Percentiles rank a stretch among this genome's conserved stretches.
phyloP scores from a whole-genome alignment of 1,140 invertebrate genomes.

The Tigriopus japonicus region DNA sequence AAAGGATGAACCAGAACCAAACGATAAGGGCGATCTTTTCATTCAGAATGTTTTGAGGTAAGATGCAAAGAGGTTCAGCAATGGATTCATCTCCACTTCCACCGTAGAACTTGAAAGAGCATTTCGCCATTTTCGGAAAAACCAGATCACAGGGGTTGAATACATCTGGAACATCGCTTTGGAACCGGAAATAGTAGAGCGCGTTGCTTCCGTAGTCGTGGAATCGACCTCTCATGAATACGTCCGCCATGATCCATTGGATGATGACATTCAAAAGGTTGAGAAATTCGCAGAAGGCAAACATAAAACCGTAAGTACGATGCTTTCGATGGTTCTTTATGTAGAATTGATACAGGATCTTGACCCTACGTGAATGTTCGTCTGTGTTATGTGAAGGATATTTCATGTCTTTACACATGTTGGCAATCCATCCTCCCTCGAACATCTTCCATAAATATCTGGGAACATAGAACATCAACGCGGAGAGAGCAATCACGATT shows the following conservation, averaged over 20 bases:
- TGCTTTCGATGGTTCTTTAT: neutral
- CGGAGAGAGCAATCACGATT: constrained; percentile 28
- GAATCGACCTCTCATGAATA: neutral
- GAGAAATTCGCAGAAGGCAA: neutral
- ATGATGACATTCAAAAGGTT: neutral
- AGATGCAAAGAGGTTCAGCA: constrained; percentile 18
- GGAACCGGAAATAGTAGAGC: neutral
- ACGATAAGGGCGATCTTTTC: constrained; percentile 22
- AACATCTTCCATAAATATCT: constrained; percentile 35
- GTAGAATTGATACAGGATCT: neutral
- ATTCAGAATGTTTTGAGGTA: constrained; percentile 22
- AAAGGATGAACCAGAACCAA: constrained; percentile 23
- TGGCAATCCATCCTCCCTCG: constrained; percentile 41
- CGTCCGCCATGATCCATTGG: neutral
- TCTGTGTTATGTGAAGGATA: neutral
- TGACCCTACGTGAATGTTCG: neutral
- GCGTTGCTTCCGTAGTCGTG: neutral
- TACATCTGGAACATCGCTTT: neutral
- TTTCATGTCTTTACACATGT: neutral
- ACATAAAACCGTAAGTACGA: neutral
- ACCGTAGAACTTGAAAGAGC: constrained; percentile 21
- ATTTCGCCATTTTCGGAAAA: constrained; percentile 24
- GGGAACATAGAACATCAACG: constrained; percentile 34
- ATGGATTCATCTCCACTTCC: constrained; percentile 17
- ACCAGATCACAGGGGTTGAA: constrained; percentile 22